Base-by-base conservation (phyloP, 1,140 invertebrate species). In the Drosophila ananassae region DNA sequence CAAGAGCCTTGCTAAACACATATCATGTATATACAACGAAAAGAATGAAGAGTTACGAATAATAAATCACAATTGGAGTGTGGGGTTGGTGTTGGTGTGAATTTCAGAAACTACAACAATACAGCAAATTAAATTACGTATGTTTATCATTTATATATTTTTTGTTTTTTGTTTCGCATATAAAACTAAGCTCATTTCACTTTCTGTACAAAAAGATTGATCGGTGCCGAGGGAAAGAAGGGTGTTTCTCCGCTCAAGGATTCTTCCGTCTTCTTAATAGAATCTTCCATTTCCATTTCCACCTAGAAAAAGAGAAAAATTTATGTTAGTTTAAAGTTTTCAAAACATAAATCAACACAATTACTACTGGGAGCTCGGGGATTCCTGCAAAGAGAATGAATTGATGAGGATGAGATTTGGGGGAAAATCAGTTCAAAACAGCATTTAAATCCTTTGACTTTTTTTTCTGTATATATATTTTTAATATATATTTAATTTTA, bases 91-190 rank as follows among this genome's bases (percentile, higher is more conserved):
- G 25, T 28, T 59, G 69, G 44, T 77, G 57, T 47, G 67, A 58
- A 67, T 71, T 68, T 64, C 61, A 73, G 80, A 56, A 75, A 82
- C 81, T 85, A 85, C 75, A 89, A 87, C 83, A 87, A 78, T 82
- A 87, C 82, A 85, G 78, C 69, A 87, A 87, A 76, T 85, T 69
- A 71, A 75, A 82, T 73, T 79, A 83, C 76, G 82, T 85, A 80
- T 48, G 56, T 87, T 77, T 82, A 76, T 78, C 56, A 82, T 73
- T 79, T 82, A 82, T 24, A 47, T 44, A 44, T 44, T 21, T 44
- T 7, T 44, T 44, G 4, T 44, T 17, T 44, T 6, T 44, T 87
- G 75, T 54, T 60, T 63, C 67, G 71, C 64, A 24, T 24, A 48
- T 68, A 71, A 76, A 47, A 69, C 55, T 84, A 58, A 41, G 55